Percentiles rank a stretch among this genome's conserved stretches.
Evolutionary conservation across 2,797 vertebrate species (phyloP).

Genomic region (Poeciliopsis gracilis): DNA sequence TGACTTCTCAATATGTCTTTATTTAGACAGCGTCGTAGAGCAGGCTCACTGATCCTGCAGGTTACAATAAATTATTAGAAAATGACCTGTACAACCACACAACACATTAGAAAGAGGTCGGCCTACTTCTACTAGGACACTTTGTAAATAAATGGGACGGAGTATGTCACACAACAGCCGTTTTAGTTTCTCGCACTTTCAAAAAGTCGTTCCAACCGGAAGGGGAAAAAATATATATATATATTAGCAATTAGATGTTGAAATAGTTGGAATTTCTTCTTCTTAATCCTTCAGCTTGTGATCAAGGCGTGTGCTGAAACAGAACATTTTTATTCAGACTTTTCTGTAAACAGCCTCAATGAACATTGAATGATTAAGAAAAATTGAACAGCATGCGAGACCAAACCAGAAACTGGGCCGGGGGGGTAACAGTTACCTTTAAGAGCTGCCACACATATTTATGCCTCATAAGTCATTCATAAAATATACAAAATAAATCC

Average conservation of each 20-base stretch:
- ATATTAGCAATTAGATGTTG: not conserved
- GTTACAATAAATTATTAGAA: conserved; percentile 61
- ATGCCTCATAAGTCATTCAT: conserved; percentile 6
- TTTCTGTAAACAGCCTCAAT: conserved; percentile 4
- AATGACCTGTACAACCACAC: conserved; percentile 59
- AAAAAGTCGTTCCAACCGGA: conserved; percentile 12
- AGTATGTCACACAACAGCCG: not conserved
- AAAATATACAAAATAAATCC: conserved; percentile 22
- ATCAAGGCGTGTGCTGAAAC: conserved; percentile 5
- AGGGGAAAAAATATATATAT: not conserved
- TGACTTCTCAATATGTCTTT: conserved; percentile 36
- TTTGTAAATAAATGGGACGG: conserved; percentile 27
- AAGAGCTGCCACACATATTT: conserved; percentile 47
- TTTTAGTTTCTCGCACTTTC: conserved; percentile 36
- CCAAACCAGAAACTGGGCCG: conserved; percentile 37
- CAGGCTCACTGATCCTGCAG: conserved; percentile 40
- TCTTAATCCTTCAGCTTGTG: not conserved
- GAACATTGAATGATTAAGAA: not conserved
- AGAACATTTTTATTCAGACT: conserved; percentile 12
- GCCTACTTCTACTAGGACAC: conserved; percentile 58
- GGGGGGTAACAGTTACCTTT: conserved; percentile 15
- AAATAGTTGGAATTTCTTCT: conserved; percentile 11
- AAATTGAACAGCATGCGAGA: conserved; percentile 33
- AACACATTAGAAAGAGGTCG: conserved; percentile 49
- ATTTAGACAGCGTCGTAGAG: conserved; percentile 48